phyloP scores from a whole-genome alignment of 2,888 invertebrate genomes.

The Agrochola lota region DNA sequence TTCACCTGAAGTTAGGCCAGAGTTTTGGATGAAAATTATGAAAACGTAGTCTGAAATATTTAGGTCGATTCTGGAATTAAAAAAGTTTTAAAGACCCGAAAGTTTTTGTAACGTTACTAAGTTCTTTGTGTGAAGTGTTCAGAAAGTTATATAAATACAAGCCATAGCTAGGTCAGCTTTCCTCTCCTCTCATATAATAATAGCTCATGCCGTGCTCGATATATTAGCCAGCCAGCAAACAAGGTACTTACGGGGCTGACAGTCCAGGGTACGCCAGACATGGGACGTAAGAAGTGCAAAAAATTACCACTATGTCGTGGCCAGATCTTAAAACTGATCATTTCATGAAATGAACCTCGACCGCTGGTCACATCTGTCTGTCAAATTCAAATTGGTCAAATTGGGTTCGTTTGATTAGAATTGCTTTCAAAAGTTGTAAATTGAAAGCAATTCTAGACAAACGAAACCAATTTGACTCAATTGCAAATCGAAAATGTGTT shows the following conservation, averaged over 20 bases:
- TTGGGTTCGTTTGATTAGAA: too few relatives aligned
- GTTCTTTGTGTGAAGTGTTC: not conserved
- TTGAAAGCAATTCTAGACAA: too few relatives aligned
- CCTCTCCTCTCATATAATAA: not conserved
- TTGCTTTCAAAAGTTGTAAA: too few relatives aligned
- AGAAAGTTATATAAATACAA: not conserved
- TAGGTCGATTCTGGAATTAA: conserved; percentile 13
- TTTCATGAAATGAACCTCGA: too few relatives aligned
- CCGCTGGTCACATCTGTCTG: too few relatives aligned
- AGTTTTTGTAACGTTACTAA: not conserved
- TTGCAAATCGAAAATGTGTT: too few relatives aligned
- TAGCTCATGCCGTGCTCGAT: not conserved
- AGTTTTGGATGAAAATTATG: conserved; percentile 11
- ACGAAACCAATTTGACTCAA: too few relatives aligned
- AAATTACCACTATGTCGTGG: too few relatives aligned
- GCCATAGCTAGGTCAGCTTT: not conserved
- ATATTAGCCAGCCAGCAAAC: not conserved
- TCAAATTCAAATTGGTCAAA: too few relatives aligned
- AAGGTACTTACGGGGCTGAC: not conserved
- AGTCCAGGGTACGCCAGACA: not conserved
- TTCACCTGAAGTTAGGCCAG: not conserved
- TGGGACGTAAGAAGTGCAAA: too few relatives aligned
- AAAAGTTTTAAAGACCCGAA: conserved; percentile 27
- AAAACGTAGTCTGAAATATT: conserved; percentile 7
- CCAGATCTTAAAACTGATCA: too few relatives aligned